Percentiles rank a stretch among this genome's conserved stretches.
phyloP scores from a whole-genome alignment of 2,888 invertebrate species.

The Athripsodes cinereus region DNA sequence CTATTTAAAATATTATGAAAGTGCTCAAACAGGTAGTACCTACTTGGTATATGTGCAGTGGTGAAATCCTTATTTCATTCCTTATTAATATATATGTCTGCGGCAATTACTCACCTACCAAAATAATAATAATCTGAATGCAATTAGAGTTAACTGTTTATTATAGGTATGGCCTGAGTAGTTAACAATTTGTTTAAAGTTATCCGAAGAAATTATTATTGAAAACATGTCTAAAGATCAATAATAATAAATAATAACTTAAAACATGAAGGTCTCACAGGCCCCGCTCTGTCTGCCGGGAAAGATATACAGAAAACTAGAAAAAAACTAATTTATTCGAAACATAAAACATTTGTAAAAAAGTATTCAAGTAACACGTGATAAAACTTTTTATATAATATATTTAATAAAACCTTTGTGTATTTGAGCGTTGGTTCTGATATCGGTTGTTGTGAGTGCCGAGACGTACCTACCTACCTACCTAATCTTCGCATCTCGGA shows the following conservation, averaged over 20 bases:
- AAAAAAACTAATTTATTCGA: background rate
- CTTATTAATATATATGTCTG: too few relatives aligned
- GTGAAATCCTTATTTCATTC: too few relatives aligned
- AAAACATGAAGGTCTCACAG: background rate
- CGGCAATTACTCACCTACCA: background rate
- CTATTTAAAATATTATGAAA: too few relatives aligned
- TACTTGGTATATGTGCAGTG: too few relatives aligned
- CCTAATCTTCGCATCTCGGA: constrained; percentile 4
- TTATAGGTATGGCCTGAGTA: background rate
- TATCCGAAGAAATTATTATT: constrained; percentile 12
- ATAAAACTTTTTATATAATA: background rate
- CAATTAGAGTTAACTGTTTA: background rate
- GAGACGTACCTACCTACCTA: background rate
- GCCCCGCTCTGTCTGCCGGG: constrained; percentile 21
- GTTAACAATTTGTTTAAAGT: constrained; percentile 9
- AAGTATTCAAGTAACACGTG: background rate
- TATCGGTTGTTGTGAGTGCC: background rate
- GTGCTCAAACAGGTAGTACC: too few relatives aligned
- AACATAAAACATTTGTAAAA: background rate
- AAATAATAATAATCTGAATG: background rate
- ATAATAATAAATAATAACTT: constrained; percentile 1
- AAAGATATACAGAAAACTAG: background rate
- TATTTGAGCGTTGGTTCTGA: background rate
- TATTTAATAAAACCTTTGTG: background rate
- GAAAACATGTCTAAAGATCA: constrained; percentile 1